Base-by-base conservation (phyloP, 2,797 vertebrate species). In the Garrulus glandarius region DNA sequence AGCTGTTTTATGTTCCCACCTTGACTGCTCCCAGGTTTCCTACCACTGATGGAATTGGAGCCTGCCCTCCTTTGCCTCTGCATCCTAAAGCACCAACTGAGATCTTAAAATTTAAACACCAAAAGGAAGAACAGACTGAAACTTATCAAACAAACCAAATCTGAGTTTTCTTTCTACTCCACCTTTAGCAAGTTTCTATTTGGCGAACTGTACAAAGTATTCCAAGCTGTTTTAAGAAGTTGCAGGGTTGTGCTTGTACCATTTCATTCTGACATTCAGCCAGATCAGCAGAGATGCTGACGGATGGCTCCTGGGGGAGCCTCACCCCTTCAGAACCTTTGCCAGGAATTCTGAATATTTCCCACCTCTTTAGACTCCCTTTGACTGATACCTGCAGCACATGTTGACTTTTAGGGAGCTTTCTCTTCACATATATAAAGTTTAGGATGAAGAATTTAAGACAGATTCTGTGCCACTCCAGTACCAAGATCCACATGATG, bases 231-330 rank as follows among this genome's bases (percentile, higher is more conserved):
- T 91, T 65, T 30, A 49, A 27, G 64, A 43, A 87, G 72, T 2
- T 67, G 24, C 23, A 24, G 43, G 44, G 16, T 4, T 49, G 24
- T 19, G 67, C 55, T 74, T 60, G 41, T 34, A 41, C 32, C 37
- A 13, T 36, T 67, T 61, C 5, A 24, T 63, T 46, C 39, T 53
- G 65, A 10, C 10, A 24, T 4, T 26, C n/a, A 63, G 79, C 36
- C 72, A 77, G 37, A 37, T 37, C 37, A 37, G 37, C 37, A 37
- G 49, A 89, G 65, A 60, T 9, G 43, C 44, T 1, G 5, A 57
- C 0, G 3, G 57, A 30, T 0, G 0, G 11, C 29, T 43, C 36
- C 59, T 63, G 60, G 13, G 39, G 2, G 21, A 77, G 22, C 43
- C 23, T 41, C 20, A 41, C 10, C 37, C 61, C 86, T 84, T 68